phyloP scores from a whole-genome alignment of 2,113 vertebrate genomes.

The sheep (Ovis aries) region ARS-UI_Ramb_v3.0 NC_056060.1:96665001-96665500 shows the following conservation, averaged over 20 bases:
- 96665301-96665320: neutral
- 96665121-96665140: neutral
- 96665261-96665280: neutral
- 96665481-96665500: neutral
- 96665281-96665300: neutral
- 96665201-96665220: neutral
- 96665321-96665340: neutral
- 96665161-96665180: neutral
- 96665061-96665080: neutral
- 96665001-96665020: neutral
- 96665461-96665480: neutral
- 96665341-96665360: neutral
- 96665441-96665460: accelerated
- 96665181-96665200: neutral
- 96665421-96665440: neutral
- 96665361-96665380: neutral
- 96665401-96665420: neutral
- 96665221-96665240: neutral
- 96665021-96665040: neutral
- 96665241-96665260: neutral
- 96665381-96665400: neutral
- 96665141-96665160: neutral
- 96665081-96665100: neutral
- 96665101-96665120: neutral
- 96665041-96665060: neutral